A percentile compares a stretch with the other conserved stretches of the same genome.
phyloP scores from a whole-genome alignment of 2,888 invertebrate species.

The Synanthedon vespiformis region DNA sequence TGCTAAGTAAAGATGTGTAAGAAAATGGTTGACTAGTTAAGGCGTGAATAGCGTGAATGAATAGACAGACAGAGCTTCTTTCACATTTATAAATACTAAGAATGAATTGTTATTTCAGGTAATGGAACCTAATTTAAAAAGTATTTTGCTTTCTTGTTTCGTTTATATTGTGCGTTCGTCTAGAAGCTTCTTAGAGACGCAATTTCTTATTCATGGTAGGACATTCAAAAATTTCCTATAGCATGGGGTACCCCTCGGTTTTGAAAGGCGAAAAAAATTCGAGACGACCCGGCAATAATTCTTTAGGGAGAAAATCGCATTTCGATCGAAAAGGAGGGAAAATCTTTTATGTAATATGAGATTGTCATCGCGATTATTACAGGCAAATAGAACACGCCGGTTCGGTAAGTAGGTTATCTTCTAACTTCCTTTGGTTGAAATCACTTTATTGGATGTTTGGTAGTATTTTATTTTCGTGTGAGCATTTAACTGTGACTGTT shows the following conservation, averaged over 20 bases:
- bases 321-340: constrained; percentile 66
- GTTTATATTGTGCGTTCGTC: too few species aligned
- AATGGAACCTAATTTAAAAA: not conserved
- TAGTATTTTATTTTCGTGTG: constrained; percentile 16
- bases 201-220: constrained; percentile 62
- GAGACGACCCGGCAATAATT: constrained; percentile 61
- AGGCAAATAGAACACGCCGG: constrained; percentile 69
- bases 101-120: not conserved
- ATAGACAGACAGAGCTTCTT: too few species aligned
- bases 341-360: constrained; percentile 71
- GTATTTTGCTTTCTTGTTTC: not conserved
- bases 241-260: constrained; percentile 43
- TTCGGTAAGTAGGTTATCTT: constrained; percentile 69
- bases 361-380: constrained; percentile 72
- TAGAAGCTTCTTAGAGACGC: constrained; percentile 32
- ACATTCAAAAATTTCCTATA: constrained; percentile 59
- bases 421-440: constrained; percentile 61
- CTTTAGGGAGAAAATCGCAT: constrained; percentile 67
- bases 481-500: not conserved
- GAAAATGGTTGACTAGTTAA: too few species aligned
- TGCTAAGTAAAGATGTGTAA: too few species aligned
- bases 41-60: too few species aligned
- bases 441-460: constrained; percentile 62
- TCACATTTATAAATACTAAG: too few species aligned
- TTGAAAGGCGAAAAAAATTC: constrained; percentile 61